These are phyloP conservation scores for Salvator merianae DNA, from an alignment of 2,113 vertebrate species.

Conservation along the genomic window DNA sequence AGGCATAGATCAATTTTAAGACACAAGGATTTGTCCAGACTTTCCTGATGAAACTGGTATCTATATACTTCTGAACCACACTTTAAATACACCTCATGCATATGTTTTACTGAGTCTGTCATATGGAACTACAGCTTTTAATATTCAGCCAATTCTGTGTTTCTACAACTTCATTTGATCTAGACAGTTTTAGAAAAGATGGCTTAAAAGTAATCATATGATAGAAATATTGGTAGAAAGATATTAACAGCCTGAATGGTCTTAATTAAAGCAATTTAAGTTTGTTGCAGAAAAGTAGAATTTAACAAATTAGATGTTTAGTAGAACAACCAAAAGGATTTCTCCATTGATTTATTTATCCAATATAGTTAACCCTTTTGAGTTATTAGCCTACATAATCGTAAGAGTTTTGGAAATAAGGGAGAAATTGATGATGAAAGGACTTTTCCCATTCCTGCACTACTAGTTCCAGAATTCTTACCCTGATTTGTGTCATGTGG, in stretches of 20 bases:
- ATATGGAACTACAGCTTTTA: conserved; percentile 1
- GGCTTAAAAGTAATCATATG: too few species aligned
- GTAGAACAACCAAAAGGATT: conserved; percentile 21
- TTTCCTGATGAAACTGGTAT: not conserved
- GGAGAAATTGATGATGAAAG: not conserved
- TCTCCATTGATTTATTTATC: not conserved
- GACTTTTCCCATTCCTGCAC: conserved; percentile 27
- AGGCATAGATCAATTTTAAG: too few species aligned
- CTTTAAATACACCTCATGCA: conserved; percentile 8
- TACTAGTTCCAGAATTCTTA: not conserved
- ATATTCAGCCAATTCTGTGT: not conserved
- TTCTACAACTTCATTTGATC: conserved; percentile 24
- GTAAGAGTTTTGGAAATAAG: not conserved
- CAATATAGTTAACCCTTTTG: conserved; percentile 5
- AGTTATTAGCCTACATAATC: not conserved
- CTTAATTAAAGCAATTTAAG: conserved; percentile 26
- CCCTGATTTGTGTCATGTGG: not conserved
- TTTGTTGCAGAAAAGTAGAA: conserved; percentile 29
- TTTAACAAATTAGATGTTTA: conserved; percentile 24
- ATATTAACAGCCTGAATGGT: conserved; percentile 13
- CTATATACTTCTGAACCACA: not conserved
- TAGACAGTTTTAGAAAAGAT: conserved; percentile 24
- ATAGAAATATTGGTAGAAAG: conserved; percentile 10
- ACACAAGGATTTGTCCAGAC: not conserved
- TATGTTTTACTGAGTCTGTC: not conserved